Evolutionary conservation across 2,797 vertebrate genomes (phyloP), one percentile per base, ranked within the genome.

Genomic region (Ctenochaetus hawaiiensis): DNA sequence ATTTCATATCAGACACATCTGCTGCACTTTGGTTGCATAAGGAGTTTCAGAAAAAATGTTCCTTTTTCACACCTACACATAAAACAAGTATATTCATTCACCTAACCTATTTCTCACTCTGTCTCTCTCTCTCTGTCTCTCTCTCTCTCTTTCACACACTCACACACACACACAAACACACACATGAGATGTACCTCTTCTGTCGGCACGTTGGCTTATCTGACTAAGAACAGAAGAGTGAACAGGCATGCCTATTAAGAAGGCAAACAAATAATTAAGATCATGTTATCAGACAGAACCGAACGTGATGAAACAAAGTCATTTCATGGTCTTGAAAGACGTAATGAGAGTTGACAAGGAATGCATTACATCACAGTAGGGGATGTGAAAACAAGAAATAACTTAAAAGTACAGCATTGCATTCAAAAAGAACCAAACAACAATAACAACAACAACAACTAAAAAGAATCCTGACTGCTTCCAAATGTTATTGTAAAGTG

Each of bases 311-410:
- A 89, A 92, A 91, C 61, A 73, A 89, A 89, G 74, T 89, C 49
- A 85, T 93, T 90, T 93, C 85, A 91, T 78, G 81, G 91, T 89
- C 75, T 89, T 89, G 66, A 91, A 81, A 87, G 85, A 88, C 78
- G 65, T 61, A 77, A 91, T 92, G 87, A 86, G 85, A 85, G 89
- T 72, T 85, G 85, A 93, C 75, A 89, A 91, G 93, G 93, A 95
- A 95, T 95, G 94, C 91, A 91, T 94, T 90, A 91, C 89, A 90
- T 93, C 91, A 92, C 92, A 90, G 90, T 88, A 67, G 88, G 83
- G 76, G 82, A 78, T 74, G 73, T 80, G 72, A 87, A 90, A 86
- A 83, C 67, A 83, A 68, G 68, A 87, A 89, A 86, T 58, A 77
- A 86, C 77, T 80, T 84, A 81, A 86, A 89, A 89, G 76, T 74